A percentile compares a stretch with the other conserved stretches of the same genome.
phyloP scores from a whole-genome alignment of 2,888 invertebrate genomes.

The Ectemnius cavifrons region DNA sequence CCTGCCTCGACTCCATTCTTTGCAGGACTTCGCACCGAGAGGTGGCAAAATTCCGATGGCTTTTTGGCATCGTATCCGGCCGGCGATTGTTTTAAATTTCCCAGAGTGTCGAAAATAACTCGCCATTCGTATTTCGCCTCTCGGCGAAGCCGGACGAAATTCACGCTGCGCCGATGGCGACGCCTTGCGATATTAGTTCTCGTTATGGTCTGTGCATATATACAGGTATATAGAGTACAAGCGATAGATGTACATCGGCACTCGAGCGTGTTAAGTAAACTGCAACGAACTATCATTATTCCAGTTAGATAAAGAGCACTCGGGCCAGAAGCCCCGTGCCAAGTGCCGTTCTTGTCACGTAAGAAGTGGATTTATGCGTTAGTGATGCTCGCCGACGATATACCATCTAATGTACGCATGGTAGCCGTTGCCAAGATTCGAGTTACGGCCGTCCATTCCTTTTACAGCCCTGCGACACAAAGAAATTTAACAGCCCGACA shows the following conservation, averaged over 20 bases:
- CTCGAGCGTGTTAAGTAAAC: neutral
- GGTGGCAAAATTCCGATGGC: neutral
- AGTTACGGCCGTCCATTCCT: conserved; percentile 28
- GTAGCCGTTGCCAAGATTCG: conserved; percentile 17
- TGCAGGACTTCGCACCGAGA: neutral
- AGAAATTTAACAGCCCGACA: conserved; percentile 26
- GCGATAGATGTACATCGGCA: neutral
- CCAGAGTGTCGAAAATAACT: too few relatives aligned
- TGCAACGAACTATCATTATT: neutral
- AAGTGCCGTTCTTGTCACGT: conserved; percentile 7
- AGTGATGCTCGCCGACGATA: conserved; percentile 3
- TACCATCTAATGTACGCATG: conserved; percentile 26
- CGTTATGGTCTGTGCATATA: neutral
- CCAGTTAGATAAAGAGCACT: conserved; percentile 3
- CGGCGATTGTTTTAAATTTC: too few relatives aligned
- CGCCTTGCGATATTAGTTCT: too few relatives aligned
- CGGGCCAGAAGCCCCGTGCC: neutral
- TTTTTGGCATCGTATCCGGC: too few relatives aligned
- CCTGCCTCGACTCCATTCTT: neutral
- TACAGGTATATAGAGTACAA: neutral
- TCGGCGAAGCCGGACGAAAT: too few relatives aligned
- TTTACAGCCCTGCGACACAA: conserved; percentile 14
- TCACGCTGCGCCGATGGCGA: too few relatives aligned
- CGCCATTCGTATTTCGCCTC: too few relatives aligned
- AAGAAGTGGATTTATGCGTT: neutral